Base-by-base conservation (phyloP, 1,140 invertebrate genomes). In the Medauroidea extradentata region DNA sequence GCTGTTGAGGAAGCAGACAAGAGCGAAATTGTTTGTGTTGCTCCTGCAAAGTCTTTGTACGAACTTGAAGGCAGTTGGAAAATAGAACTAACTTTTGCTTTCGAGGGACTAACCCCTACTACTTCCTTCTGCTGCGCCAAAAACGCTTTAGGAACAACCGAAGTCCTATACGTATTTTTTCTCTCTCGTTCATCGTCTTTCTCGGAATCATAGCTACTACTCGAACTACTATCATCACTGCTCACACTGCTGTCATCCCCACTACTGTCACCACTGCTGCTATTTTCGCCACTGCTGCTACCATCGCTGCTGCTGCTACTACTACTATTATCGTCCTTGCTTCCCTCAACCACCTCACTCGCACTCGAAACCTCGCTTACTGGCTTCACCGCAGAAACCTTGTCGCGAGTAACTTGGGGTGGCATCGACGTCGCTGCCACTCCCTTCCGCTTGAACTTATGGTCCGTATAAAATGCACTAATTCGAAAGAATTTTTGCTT, bases 401-500 rank as follows among this genome's bases (percentile, higher is more conserved):
- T 34, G 5, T 34, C 29, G 29, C 29, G 11, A 34, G 29, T 34
- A 34, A 7, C 11, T 34, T 4, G 29, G 16, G 21, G 14, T 25
- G 53, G 3, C 16, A 4, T 2, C 9, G 24, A 14, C 19, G 41
- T 16, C n/a, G 24, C 38, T 23, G 39, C 7, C 18, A 24, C 23
- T 21, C 25, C 42, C 25, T 3, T 18, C 38, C 41, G 44, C 59
- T 76, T 76, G 63, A 69, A 73, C 63, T 82, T 65, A 18, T 60
- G 79, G 52, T 76, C 77, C 18, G 79, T 74, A 71, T 88, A 88
- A 70, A 88, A 87, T 53, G 85, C 86, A 65, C 85, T 88, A 67
- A 84, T 79, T 72, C 87, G 81, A 79, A 90, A 91, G 78, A 90
- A 90, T 74, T 90, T 90, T 77, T 89, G 88, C 77, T 90, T 91